Base-by-base conservation (phyloP, 2,888 invertebrate genomes). In the Tridacna gigas region DNA sequence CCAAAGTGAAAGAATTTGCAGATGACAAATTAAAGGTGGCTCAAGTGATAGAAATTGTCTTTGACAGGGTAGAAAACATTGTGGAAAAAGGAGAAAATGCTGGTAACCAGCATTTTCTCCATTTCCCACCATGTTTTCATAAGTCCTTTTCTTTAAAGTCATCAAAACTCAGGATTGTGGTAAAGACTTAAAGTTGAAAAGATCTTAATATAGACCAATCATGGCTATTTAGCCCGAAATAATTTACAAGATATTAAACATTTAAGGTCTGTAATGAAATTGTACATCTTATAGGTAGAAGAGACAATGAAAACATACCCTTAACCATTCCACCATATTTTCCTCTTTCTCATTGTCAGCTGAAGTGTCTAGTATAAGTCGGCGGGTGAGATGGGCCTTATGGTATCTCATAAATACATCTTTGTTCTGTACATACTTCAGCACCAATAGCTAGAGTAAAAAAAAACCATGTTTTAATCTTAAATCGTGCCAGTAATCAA, bases 331-430 rank as follows among this genome's bases (percentile, higher is more conserved):
- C 0, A 99, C 99, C 98, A 99, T 99, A 94, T 98, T 98, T 95
- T 99, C 99, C 95, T 99, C 99, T 94, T 99, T 99, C 95, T 99
- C 99, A 89, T 98, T 98, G 95, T 99, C 99, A 0, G 99, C 99
- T 93, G 99, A 99, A 25, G 99, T 98, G 94, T 99, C 99, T 90
- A 99, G 96, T 94, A 99, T 99, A 89, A 99, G 96, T 86, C 98
- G 96, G 92, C 99, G 96, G 12, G 99, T 99, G 88, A 99, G 96
- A 95, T 99, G 99, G 71, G 98, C 99, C 95, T 99, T 99, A 95
- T 99, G 99, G 95, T 99, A 99, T 90, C 99, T 96, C 99, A 99
- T 99, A 95, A 99, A 99, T 47, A 99, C 99, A 96, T 99, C 99
- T 95, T 99, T 99, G 95, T 99, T 99, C 95, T 98, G 98, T 90